Evolutionary conservation across 1,140 invertebrate genomes (phyloP), one percentile per base, ranked within the genome.

Genomic region (Meloidogyne exigua): DNA sequence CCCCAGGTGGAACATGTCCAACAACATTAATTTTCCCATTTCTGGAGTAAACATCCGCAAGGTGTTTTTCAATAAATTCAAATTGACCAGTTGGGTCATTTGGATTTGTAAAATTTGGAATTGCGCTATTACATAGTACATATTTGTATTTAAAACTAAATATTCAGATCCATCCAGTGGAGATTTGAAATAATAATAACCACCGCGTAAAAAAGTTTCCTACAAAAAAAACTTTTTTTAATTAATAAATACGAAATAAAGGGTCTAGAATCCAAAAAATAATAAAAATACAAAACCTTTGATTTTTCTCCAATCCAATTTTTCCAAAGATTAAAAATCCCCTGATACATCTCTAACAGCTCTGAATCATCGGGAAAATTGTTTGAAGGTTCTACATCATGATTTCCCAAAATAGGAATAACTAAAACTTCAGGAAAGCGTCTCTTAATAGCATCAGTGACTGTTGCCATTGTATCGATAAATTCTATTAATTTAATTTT

Each of bases 61-160:
- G 65, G n/a, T 79, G 67, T 13, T 72, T 62, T 68, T 82, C 80
- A 76, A 87, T 75, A 66, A 82, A 86, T 10, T 76, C 76, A 49
- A 86, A 86, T 72, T 87, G 85, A 4, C 75, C 83, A 2, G 79
- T 83, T 10, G 84, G 84, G 72, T 86, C 84, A 11, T 18, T 36
- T 25, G 67, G 71, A 62, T 85, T 73, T 12, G 63, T 62, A 49
- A 86, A 85, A 36, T 73, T 73, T 77, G 80, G 1, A 26, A 62
- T 62, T 69, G 80, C 80, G 18, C 57, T 79, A 57, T 80, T 28
- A 36, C 66, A 68, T 86, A 86, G 57, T 86, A 86, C n/a, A 86
- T 68, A 77, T 86, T 86, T 28, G 84, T 86, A 66, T 86, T 86
- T 21, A 87, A 74, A 32, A 85, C 78, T 3, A 86, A 36, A 68